Base-by-base conservation (phyloP, 2,888 invertebrate genomes). In the Tetheella fluctuosa region DNA sequence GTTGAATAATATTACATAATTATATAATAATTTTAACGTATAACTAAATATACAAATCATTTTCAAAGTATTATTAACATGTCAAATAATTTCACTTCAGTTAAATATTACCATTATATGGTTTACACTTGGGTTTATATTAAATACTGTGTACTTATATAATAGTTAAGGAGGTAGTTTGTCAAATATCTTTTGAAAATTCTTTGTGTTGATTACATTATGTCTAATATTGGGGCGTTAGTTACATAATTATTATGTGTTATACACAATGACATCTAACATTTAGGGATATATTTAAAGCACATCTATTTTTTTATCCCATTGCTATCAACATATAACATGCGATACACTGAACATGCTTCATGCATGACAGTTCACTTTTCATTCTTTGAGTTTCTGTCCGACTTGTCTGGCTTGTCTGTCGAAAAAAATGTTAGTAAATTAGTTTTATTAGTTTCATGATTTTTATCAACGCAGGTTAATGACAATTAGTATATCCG, bases 391-490 rank as follows among this genome's bases (percentile, higher is more conserved):
- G 63, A 62, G 53, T 70, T 73, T 23, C 56, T 37, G 7, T 68
- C 74, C 25, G 63, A 69, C 0, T 13, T 34, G 5, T 39, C 39
- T n/a, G 15, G n/a, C 59, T 59, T 65, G 34, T 69, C 85, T 86
- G 85, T 75, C 63, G 71, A 76, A 66, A 68, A 73, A 57, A 80
- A 75, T 71, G 80, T 85, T 84, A 84, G 82, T 81, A 42, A 52
- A 70, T 69, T 67, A 67, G 37, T 55, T 13, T 23, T 12, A 34
- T 17, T 30, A 42, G 17, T 6, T 42, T 17, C 17, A 48, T 10
- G 20, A 48, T 48, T 10, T 2, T 2, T 8, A 48, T n/a, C 8
- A 42, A 42, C 10, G 5, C 20, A 20, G 20, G 48, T 20, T 48
- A 20, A 10, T 0, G 17, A 20, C 1, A 37, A 15, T 15, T 0